Conservation (phyloP, 37 sponge, comb jelly and placozoan species). For the Lycopodina hypogea region DNA sequence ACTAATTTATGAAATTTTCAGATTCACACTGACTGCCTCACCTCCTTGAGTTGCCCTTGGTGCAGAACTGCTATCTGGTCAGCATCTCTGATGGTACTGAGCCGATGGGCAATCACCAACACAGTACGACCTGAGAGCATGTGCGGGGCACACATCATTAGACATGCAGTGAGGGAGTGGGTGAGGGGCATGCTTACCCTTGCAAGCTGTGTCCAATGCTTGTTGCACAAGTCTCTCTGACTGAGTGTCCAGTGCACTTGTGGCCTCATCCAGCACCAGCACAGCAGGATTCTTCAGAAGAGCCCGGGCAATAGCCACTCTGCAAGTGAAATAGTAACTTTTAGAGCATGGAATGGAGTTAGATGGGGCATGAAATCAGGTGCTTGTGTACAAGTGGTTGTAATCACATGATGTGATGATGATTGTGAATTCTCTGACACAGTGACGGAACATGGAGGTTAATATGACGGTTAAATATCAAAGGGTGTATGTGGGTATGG, state of each 20-base stretch:
- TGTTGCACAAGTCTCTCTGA: constrained; percentile 82
- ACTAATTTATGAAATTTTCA: not conserved
- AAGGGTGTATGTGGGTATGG: no score
- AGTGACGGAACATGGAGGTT: no score
- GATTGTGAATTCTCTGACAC: no score
- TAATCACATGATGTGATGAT: no score
- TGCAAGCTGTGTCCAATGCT: constrained; percentile 66
- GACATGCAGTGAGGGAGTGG: not conserved
- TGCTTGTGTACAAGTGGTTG: not conserved
- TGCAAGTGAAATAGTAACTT: constrained; percentile 25
- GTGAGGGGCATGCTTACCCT: constrained; percentile 21
- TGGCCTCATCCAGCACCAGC: constrained; percentile 90
- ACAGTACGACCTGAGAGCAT: constrained; percentile 71
- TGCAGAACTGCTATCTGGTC: constrained; percentile 80
- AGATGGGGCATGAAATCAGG: not conserved
- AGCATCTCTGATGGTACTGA: constrained; percentile 85
- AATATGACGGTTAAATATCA: no score
- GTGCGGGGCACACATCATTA: not conserved
- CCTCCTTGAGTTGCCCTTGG: constrained; percentile 67
- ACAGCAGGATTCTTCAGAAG: constrained; percentile 81
- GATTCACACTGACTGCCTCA: not conserved
- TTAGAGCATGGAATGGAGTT: not conserved
- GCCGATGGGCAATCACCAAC: constrained; percentile 89
- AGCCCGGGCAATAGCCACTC: constrained; percentile 92
- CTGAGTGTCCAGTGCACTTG: constrained; percentile 88